Evolutionary conservation across 2,888 invertebrate species (phyloP), one percentile per base, ranked within the genome.

Genomic region (Brachyopa scutellaris): DNA sequence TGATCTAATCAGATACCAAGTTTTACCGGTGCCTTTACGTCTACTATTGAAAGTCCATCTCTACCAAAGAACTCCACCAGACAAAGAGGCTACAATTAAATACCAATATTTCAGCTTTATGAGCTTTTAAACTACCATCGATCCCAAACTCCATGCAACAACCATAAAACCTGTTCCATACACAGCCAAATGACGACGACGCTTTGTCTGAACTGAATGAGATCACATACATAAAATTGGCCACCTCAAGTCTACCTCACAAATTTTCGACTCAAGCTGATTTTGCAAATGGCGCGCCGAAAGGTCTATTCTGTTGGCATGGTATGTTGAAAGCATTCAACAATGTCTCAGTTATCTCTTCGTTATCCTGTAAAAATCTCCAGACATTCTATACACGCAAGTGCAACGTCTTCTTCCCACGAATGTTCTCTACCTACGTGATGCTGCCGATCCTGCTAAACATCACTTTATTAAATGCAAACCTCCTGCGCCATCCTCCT

Each of bases 401-500:
- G 6, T 40, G 72, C 53, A 66, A 61, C 66, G 45, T 47, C 77
- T 47, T 66, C 82, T 82, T 82, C 82, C 82, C 82, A 82, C 82
- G 82, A 77, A 38, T 23, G 42, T 19, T 11, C n/a, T 64, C 33
- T 13, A 21, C 33, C 51, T 15, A 57, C 51, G 17, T 59, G 45
- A 21, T n/a, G 53, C 29, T 33, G 51, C n/a, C 9, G 36, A n/a
- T 36, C 36, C 31, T 31, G 15, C 8, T n/a, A 15, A 59, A 23
- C 76, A 76, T 82, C 69, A 76, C 82, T 82, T 77, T 77, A 82
- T 82, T 82, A 82, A 82, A 64, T 82, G 76, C 76, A 70, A 82
- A 45, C n/a, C 45, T 59, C 47, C 76, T 55, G 26, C 29, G 53
- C 23, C 9, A 23, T 15, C 17, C 23, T 53, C 11, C 31, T 9